Evolutionary conservation across 2,113 vertebrate species (phyloP), one percentile per base, ranked within the genome.

Genomic region (Sylvilagus bachmani): DNA sequence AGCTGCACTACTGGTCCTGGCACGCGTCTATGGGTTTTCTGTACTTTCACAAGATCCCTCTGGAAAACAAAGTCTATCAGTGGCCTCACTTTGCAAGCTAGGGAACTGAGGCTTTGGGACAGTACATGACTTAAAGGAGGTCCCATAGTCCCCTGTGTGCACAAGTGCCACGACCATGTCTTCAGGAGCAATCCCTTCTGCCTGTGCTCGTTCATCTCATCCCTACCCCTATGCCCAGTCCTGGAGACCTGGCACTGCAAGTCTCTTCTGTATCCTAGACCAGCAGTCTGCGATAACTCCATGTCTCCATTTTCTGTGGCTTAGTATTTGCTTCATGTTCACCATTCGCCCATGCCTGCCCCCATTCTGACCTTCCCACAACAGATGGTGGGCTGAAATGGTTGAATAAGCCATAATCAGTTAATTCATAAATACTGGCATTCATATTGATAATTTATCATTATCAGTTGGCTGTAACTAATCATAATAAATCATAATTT

Each of bases 201-300:
- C 61, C 53, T 66, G 3, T 19, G 24, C 1, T 1, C 1, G 0
- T 4, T n/a, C 25, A 17, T n/a, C 55, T 14, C 2, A 11, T 0
- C 22, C 44, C 17, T 5, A 1, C 1, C 0, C 0, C 27, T 3
- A 10, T n/a, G 14, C 19, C 33, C 5, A 16, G n/a, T 29, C 31
- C 1, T 0, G 0, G 71, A 7, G 6, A 27, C 14, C 44, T 16
- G 2, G 4, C 5, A 0, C 58, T 19, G 55, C 55, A 19, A 19
- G 55, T 58, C 55, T 58, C 55, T 58, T 16, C 55, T 44, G 13
- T 58, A 19, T 16, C 55, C 13, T 4, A 17, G 55, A 14, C n/a
- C 11, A 61, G 19, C 36, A 29, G 9, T 49, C 27, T 61, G 10
- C 22, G 29, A 44, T 24, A 25, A 49, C 12, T 25, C 17, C 25